Percentiles rank a stretch among this genome's conserved stretches.
phyloP scores from a whole-genome alignment of 2,797 vertebrate species.

The Schizothorax lantsangensis region DNA sequence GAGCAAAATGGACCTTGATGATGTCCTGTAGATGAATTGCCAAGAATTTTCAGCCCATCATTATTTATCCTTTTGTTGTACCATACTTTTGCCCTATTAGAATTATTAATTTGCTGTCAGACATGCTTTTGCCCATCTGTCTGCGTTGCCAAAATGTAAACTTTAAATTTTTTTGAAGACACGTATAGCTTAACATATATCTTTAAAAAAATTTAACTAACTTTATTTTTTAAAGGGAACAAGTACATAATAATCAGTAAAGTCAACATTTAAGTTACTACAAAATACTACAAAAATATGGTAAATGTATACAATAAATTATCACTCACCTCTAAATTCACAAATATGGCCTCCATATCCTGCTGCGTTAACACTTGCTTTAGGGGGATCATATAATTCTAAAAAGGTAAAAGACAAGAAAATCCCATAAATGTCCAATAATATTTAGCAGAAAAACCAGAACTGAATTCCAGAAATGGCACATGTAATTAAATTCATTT shows the following conservation, averaged over 20 bases:
- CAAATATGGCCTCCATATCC: constrained; percentile 94
- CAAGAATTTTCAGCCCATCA: constrained; percentile 1
- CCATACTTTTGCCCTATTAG: not conserved
- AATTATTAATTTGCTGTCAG: not conserved
- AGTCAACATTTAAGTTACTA: not conserved
- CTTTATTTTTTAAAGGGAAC: not conserved
- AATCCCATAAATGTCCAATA: constrained; percentile 2
- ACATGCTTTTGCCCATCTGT: not conserved
- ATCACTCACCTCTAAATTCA: constrained; percentile 91
- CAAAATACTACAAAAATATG: not conserved
- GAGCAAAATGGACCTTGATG: constrained; percentile 90
- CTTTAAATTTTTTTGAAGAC: not conserved
- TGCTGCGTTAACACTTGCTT: constrained; percentile 87
- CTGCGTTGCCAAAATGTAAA: not conserved
- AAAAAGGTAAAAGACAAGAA: constrained; percentile 51
- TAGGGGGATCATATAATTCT: constrained; percentile 96
- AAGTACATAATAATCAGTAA: not conserved
- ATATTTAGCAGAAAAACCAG: not conserved
- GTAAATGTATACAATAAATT: not conserved
- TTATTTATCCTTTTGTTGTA: not conserved
- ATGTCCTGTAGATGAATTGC: constrained; percentile 82
- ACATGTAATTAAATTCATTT: not conserved
- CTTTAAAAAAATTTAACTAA: not conserved
- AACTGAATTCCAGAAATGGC: not conserved
- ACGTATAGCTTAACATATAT: not conserved